Percentiles rank a stretch among this genome's conserved stretches.
Conservation (phyloP, 2,797 vertebrate genomes). For the Labroides dimidiatus region DNA sequence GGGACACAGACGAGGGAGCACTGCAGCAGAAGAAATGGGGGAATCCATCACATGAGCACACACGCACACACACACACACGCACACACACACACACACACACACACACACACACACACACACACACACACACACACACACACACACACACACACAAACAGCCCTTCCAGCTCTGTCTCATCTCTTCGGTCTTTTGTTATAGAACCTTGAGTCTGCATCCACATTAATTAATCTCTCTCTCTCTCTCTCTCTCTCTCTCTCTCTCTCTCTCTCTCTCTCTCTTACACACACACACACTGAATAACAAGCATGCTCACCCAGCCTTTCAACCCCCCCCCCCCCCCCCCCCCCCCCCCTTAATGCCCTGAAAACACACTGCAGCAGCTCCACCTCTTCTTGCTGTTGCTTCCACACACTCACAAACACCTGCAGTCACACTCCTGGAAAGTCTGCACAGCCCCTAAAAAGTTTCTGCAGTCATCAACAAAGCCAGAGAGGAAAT, state of each 20-base stretch:
- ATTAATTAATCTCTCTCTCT: slow-evolving; percentile 56
- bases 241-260: slow-evolving; percentile 8
- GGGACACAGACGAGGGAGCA: slow-evolving; percentile 38
- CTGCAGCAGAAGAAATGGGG: slow-evolving; percentile 43
- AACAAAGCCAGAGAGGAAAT: not conserved
- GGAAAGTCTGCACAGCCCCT: not conserved
- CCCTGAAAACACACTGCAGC: slow-evolving; percentile 12
- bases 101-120: slow-evolving; percentile 6
- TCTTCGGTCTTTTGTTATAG: slow-evolving; percentile 35
- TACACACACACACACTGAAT: slow-evolving; percentile 14
- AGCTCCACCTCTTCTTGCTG: slow-evolving; percentile 9
- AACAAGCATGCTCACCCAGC: slow-evolving; percentile 19
- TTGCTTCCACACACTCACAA: slow-evolving; percentile 1
- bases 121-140: slow-evolving; percentile 1
- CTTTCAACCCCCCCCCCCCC: slow-evolving; percentile 13
- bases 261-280: not conserved
- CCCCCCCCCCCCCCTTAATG: not conserved
- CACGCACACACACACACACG: slow-evolving; percentile 6
- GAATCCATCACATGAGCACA: slow-evolving; percentile 18
- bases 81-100: slow-evolving; percentile 8
- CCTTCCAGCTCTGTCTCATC: slow-evolving; percentile 14
- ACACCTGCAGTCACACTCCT: not conserved
- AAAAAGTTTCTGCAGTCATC: slow-evolving; percentile 11
- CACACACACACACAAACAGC: not conserved
- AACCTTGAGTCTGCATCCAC: slow-evolving; percentile 32